A percentile compares a stretch with the other conserved stretches of the same genome.
phyloP scores from a whole-genome alignment of 2,797 vertebrate species.

The Macropus fuliginosus region DNA sequence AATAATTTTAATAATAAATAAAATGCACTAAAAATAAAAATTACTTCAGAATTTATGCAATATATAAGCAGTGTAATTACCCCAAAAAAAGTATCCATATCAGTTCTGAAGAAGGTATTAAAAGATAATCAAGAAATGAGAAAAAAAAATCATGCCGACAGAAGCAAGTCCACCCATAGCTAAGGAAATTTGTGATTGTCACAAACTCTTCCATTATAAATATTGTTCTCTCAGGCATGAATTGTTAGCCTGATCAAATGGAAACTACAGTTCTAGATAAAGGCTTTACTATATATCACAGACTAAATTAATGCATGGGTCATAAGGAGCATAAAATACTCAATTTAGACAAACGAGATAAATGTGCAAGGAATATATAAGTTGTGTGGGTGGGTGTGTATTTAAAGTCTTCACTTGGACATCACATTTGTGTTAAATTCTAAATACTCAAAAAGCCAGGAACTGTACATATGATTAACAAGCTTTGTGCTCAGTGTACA shows the following conservation, averaged over 20 bases:
- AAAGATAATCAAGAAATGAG: constrained; percentile 65
- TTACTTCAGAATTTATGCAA: constrained; percentile 71
- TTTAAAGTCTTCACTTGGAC: neutral
- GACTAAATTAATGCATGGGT: neutral
- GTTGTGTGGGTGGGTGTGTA: neutral
- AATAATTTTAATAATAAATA: too few relatives aligned
- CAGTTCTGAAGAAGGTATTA: constrained; percentile 70
- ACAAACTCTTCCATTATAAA: constrained; percentile 60
- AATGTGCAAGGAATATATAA: neutral
- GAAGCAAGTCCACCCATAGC: neutral
- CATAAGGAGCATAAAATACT: neutral
- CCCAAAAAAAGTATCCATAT: constrained; percentile 77
- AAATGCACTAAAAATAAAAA: constrained; percentile 57
- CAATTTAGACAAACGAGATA: neutral
- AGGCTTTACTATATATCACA: neutral
- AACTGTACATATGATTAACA: neutral
- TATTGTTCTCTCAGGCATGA: neutral
- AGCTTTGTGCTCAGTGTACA: neutral
- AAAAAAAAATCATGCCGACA: constrained; percentile 46
- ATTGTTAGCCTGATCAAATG: constrained; percentile 19
- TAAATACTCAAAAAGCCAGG: neutral
- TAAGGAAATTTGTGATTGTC: constrained; percentile 2
- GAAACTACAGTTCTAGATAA: neutral
- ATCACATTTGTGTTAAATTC: neutral
- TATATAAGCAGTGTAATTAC: constrained; percentile 73